A percentile compares a stretch with the other conserved stretches of the same genome.
These are phyloP conservation scores for Mastigias papua DNA, from an alignment of 30 jellyfish, hydroid and myxozoan genomes.

Conservation along the genomic window DNA sequence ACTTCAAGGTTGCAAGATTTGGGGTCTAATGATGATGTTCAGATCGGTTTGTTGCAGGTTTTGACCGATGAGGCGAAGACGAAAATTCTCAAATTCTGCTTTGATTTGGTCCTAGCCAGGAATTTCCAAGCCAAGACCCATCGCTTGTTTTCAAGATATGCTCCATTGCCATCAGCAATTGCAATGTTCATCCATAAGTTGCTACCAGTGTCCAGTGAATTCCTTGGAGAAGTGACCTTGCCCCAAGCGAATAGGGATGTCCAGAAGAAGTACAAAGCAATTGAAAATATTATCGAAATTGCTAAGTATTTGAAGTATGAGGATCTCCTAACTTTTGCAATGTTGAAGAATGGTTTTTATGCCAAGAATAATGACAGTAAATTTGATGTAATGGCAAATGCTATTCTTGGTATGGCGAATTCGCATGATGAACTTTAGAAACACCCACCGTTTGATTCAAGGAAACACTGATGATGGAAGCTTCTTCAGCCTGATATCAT, in stretches of 20 bases:
- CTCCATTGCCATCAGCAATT: conserved; percentile 47
- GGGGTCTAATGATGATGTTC: neutral
- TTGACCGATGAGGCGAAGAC: neutral
- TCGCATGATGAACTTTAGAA: conserved; percentile 20
- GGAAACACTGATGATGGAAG: too few species aligned
- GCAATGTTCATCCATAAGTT: conserved; percentile 20
- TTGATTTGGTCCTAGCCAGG: conserved; percentile 44
- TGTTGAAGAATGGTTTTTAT: conserved; percentile 1
- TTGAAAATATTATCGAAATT: neutral
- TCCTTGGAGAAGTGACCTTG: conserved; percentile 3
- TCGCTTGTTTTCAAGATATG: neutral
- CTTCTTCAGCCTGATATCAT: too few species aligned
- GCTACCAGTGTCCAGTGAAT: conserved; percentile 29
- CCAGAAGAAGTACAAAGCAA: neutral
- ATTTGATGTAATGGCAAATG: conserved; percentile 2
- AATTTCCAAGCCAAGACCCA: conserved; percentile 14
- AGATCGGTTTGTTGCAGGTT: neutral
- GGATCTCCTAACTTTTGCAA: conserved; percentile 16
- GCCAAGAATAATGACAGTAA: neutral
- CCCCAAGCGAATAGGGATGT: neutral
- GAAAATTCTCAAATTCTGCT: conserved; percentile 17
- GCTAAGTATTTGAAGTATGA: conserved; percentile 25
- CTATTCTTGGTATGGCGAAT: neutral
- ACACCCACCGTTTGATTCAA: too few species aligned
- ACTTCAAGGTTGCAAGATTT: neutral